Percentiles rank a stretch among this genome's conserved stretches.
These are phyloP conservation scores for Saxidomus purpurata DNA, from an alignment of 1,140 invertebrate genomes.

Conservation along the genomic window DNA sequence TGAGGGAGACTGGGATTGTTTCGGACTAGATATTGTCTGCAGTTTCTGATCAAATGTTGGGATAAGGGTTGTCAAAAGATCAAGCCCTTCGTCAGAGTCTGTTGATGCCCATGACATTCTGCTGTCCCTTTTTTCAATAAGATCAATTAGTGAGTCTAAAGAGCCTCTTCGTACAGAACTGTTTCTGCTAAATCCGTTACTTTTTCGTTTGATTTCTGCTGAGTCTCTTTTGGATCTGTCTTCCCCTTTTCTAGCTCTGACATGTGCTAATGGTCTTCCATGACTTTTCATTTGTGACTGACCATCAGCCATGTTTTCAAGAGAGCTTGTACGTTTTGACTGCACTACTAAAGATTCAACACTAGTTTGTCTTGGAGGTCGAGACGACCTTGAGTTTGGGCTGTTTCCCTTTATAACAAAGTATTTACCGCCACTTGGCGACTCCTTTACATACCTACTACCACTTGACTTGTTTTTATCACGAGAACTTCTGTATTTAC, in stretches of 20 bases:
- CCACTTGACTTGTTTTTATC: background rate
- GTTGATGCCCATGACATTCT: conserved; percentile 78
- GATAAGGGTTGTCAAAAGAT: conserved; percentile 90
- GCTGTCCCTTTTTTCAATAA: conserved; percentile 79
- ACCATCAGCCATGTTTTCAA: conserved; percentile 75
- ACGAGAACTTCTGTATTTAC: background rate
- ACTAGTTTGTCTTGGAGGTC: conserved; percentile 59
- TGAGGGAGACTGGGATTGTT: background rate
- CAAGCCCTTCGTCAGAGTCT: conserved; percentile 88
- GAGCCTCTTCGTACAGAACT: conserved; percentile 86
- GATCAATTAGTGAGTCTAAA: conserved; percentile 90
- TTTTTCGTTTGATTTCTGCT: conserved; percentile 36
- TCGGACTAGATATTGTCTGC: conserved; percentile 86
- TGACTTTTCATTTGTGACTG: background rate
- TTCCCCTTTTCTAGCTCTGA: conserved; percentile 40
- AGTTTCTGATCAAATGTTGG: conserved; percentile 92
- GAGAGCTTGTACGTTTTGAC: conserved; percentile 72
- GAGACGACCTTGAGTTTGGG: background rate
- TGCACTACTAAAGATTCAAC: conserved; percentile 62
- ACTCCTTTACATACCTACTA: conserved; percentile 17
- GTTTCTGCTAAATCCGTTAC: conserved; percentile 67
- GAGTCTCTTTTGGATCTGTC: conserved; percentile 50
- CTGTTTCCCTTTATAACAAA: conserved; percentile 78
- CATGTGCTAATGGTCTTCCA: conserved; percentile 18
- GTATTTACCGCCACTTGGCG: conserved; percentile 76